Base-by-base conservation (phyloP, 2,888 invertebrate genomes). In the Selenia dentaria region DNA sequence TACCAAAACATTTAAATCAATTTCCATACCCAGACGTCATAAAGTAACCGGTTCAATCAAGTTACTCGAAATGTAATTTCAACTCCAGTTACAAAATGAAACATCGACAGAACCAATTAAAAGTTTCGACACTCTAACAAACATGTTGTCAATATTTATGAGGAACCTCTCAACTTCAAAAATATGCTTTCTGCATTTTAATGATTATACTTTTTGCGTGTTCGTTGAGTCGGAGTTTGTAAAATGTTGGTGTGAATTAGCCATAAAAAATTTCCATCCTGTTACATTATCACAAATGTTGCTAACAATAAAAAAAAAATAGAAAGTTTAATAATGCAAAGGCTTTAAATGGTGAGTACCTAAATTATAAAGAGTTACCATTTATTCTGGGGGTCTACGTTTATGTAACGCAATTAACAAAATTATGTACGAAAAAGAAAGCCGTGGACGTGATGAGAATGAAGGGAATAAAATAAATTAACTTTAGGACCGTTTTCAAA, bases 401-500 rank as follows among this genome's bases (percentile, higher is more conserved):
- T 57, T 57, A 66, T 67, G 63, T 61, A 62, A 64, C 62, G 62
- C 62, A 70, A 74, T 74, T 70, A 73, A 63, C 56, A 59, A 50
- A 64, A 72, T 70, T 65, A 70, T 69, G 58, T 59, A 54, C 51
- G 51, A 68, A 70, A 70, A 46, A 68, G 62, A 64, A 67, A 71
- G 64, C 54, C 55, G 46, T 51, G 59, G 54, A 78, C 82, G 80
- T 80, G 83, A 70, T 69, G 51, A 39, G 78, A 81, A 79, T 83
- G 61, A 69, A 70, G 56, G 47, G 56, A 57, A 51, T 63, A 62
- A 73, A 72, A 78, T 74, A 70, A 80, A 83, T 82, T 74, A 79
- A 70, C 68, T 66, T 68, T 53, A 60, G 59, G 60, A 64, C 67
- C 67, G 60, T 69, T 54, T 72, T 69, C 67, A 53, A 74, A 78